These are phyloP conservation scores for Cettia cetti DNA, from an alignment of 2,113 vertebrate species.

Conservation along the genomic window DNA sequence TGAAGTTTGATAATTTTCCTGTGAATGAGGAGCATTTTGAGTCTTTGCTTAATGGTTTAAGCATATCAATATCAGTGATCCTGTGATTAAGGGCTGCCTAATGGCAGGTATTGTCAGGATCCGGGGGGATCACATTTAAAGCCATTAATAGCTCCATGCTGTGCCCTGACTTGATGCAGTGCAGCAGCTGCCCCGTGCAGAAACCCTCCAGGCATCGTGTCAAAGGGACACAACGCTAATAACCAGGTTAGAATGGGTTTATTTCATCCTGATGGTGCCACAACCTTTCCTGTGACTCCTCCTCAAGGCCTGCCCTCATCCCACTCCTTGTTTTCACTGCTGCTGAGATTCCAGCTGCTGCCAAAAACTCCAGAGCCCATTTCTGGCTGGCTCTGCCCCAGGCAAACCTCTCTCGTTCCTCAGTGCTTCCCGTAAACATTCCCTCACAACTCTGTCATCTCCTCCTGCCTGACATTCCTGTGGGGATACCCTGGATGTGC, in stretches of 20 bases:
- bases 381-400: neutral
- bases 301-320: neutral
- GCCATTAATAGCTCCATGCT: conserved; percentile 6
- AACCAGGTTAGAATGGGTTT: neutral
- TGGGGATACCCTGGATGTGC: neutral
- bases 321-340: neutral
- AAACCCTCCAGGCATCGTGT: conserved; percentile 3
- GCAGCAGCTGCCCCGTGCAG: neutral
- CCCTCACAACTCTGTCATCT: neutral
- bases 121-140: neutral
- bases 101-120: neutral
- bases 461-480: rapidly evolving
- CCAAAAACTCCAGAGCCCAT: neutral
- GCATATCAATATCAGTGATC: neutral
- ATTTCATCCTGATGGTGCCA: neutral
- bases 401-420: neutral
- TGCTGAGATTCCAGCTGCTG: neutral
- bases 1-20: neutral
- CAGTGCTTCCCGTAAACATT: neutral
- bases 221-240: neutral
- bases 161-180: neutral
- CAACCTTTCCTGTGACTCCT: neutral
- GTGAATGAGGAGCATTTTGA: neutral
- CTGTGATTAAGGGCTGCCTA: neutral
- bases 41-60: neutral